Evolutionary conservation across 2,113 vertebrate species (phyloP), one percentile per base, ranked within the genome.

Genomic region (Amblyopsis rosae): DNA sequence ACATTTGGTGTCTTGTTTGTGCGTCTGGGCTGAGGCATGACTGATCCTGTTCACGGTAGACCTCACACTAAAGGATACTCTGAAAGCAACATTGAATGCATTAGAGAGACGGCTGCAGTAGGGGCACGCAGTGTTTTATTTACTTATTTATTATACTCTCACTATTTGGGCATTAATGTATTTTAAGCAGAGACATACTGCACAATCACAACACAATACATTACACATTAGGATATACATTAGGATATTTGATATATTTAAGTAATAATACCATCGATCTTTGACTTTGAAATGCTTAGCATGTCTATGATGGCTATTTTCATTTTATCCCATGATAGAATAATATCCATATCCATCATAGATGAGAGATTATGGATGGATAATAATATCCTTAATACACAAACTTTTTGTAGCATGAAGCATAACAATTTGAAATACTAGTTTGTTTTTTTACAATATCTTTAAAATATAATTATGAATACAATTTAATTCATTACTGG

Each of bases 41-140:
- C 79, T 86, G 85, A 84, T 82, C 76, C 69, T 76, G 67, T 81
- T 80, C 69, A 84, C 26, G 15, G 73, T 51, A 75, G 76, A 85
- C 74, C 81, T 76, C 75, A 77, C 74, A 84, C 83, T 78, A 83
- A 84, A 68, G 76, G 67, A 86, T 11, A n/a, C 49, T 4, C 47
- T 70, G 62, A 80, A 67, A 81, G 70, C 12, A 8, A 19, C 1
- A n/a, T 62, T 75, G 67, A 87, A 72, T 74, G 59, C 76, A 69
- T 50, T 16, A 49, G 70, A 65, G 65, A 57, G 75, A 15, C 69
- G 35, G 35, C 62, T 17, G 65, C 47, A 32, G 64, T 62, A 60
- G 26, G 57, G 66, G 56, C 46, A 62, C 7, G 15, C 16, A 73
- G 54, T n/a, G 49, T 15, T 51, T 51, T 51, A 51, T 51, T 50